Evolutionary conservation across 1,140 invertebrate genomes (phyloP).

Genomic region (Lepidotrigona ventralis): DNA sequence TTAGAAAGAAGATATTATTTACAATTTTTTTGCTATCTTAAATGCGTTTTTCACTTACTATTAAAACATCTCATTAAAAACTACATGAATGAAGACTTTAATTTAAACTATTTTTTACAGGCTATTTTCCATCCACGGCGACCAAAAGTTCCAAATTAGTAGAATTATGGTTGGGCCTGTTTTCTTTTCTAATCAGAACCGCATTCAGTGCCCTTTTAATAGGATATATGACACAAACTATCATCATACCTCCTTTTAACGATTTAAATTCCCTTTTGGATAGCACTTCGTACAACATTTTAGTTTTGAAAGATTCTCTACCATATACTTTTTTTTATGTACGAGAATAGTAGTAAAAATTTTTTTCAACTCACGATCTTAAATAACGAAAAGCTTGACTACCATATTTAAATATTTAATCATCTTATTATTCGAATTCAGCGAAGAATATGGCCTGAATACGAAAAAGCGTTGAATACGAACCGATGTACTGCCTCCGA

Average conservation of each 20-base stretch:
- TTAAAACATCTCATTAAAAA: neutral
- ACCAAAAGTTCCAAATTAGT: conserved; percentile 88
- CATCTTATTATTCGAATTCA: neutral
- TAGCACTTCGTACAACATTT: conserved; percentile 37
- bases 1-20: neutral
- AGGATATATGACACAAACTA: conserved; percentile 37
- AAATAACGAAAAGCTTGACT: neutral
- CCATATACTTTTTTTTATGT: neutral
- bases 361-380: neutral
- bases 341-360: neutral
- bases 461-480: neutral
- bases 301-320: conserved; percentile 22
- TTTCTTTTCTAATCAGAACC: conserved; percentile 34
- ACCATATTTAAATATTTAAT: neutral
- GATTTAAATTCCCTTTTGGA: neutral
- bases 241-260: conserved; percentile 16
- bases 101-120: neutral
- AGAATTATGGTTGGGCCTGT: conserved; percentile 29
- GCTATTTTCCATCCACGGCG: neutral
- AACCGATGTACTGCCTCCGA: neutral
- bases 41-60: neutral
- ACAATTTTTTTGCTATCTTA: neutral
- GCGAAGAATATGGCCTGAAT: neutral
- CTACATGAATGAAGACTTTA: neutral
- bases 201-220: conserved; percentile 44